These are phyloP conservation scores for Diloba caeruleocephala DNA, from an alignment of 2,888 invertebrate species.

Conservation along the genomic window DNA sequence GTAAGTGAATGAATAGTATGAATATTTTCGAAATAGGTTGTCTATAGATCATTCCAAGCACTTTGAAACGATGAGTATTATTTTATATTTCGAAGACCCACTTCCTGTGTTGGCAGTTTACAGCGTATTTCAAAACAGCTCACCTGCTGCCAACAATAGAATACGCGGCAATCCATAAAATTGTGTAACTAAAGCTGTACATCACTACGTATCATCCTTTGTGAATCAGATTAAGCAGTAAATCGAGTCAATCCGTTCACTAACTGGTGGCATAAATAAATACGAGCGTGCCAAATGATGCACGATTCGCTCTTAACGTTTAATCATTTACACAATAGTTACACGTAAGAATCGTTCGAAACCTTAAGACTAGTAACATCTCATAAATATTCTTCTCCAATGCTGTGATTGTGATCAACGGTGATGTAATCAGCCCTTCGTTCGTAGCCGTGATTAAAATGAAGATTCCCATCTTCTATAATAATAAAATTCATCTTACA, in stretches of 20 bases:
- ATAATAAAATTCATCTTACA: no score
- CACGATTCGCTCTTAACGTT: conserved; percentile 74
- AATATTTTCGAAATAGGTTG: conserved; percentile 1
- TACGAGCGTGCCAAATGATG: conserved; percentile 78
- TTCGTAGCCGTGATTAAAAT: conserved; percentile 38
- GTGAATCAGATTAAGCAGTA: conserved; percentile 81
- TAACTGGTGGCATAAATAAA: conserved; percentile 79
- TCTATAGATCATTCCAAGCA: background rate
- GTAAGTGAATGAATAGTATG: background rate
- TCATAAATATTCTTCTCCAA: conserved; percentile 47
- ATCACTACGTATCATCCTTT: conserved; percentile 56
- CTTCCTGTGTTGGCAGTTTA: conserved; percentile 5
- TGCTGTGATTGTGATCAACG: conserved; percentile 42
- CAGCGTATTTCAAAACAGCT: conserved; percentile 12
- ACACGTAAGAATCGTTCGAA: conserved; percentile 42
- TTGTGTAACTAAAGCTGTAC: conserved; percentile 45
- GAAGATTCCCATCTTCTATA: no score
- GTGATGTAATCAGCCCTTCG: conserved; percentile 46
- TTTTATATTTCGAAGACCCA: background rate
- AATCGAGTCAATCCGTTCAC: conserved; percentile 77
- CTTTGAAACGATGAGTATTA: no score
- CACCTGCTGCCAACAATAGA: conserved; percentile 29
- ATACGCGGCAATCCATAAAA: conserved; percentile 26
- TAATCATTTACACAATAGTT: conserved; percentile 72
- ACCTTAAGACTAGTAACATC: conserved; percentile 28